Conservation (phyloP, 2,888 invertebrate genomes). For the Cremastinae sp. region DNA sequence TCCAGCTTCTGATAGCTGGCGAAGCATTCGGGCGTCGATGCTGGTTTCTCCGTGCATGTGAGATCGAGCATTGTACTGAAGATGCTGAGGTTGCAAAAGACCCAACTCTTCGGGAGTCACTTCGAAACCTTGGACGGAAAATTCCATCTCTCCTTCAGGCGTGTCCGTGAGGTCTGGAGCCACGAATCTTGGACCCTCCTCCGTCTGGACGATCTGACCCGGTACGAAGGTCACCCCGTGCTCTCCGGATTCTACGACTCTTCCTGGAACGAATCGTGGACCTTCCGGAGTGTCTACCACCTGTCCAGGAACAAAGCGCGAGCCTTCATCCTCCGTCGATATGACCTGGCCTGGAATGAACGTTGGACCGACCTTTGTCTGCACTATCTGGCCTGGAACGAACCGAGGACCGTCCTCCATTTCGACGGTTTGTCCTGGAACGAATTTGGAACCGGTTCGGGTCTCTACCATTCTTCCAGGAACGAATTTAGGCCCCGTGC, state of each 20-base stretch:
- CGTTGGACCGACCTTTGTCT: constrained; percentile 88
- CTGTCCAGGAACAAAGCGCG: constrained; percentile 84
- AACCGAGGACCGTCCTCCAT: constrained; percentile 88
- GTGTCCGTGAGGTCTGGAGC: constrained; percentile 86
- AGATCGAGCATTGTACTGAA: constrained; percentile 71
- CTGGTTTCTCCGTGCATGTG: constrained; percentile 82
- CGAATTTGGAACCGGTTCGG: constrained; percentile 84
- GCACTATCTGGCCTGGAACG: constrained; percentile 90
- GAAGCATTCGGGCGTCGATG: constrained; percentile 85
- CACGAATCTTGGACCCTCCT: constrained; percentile 84
- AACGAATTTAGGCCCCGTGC: constrained; percentile 87
- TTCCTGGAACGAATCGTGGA: constrained; percentile 83
- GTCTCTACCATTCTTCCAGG: constrained; percentile 90
- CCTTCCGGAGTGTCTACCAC: constrained; percentile 88
- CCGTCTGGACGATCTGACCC: constrained; percentile 82
- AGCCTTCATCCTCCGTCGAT: constrained; percentile 82
- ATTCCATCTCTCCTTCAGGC: constrained; percentile 85
- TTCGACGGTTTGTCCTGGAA: constrained; percentile 88
- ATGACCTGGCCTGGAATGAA: constrained; percentile 91
- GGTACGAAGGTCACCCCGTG: constrained; percentile 81
- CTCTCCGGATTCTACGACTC: constrained; percentile 81
- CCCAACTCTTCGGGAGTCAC: constrained; percentile 81
- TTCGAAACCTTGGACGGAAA: constrained; percentile 87
- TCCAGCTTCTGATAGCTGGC: constrained; percentile 86
- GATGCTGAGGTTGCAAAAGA: constrained; percentile 78